A percentile compares a stretch with the other conserved stretches of the same genome.
Evolutionary conservation across 1,140 invertebrate genomes (phyloP).

Genomic region (Papilio machaon): DNA sequence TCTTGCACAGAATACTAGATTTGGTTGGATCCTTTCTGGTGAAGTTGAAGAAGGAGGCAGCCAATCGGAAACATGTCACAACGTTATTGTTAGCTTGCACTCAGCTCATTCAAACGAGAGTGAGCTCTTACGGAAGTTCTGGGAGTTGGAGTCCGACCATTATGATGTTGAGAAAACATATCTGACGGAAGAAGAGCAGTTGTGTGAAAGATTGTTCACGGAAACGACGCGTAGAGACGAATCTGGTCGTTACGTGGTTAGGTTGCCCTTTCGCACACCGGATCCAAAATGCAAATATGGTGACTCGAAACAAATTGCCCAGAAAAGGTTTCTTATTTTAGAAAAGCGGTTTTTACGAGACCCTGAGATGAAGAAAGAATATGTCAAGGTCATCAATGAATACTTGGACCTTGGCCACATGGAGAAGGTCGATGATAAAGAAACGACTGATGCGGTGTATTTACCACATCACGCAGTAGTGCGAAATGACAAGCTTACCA

Average conservation of each 20-base stretch:
- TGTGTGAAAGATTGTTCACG: slow-evolving; percentile 1
- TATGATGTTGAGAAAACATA: slow-evolving; percentile 8
- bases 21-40: slow-evolving; percentile 53
- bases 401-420: slow-evolving; percentile 49
- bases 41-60: slow-evolving; percentile 2
- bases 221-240: not conserved
- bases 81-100: slow-evolving; percentile 36
- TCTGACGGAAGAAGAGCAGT: slow-evolving; percentile 35
- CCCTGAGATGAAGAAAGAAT: slow-evolving; percentile 41
- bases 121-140: slow-evolving; percentile 45
- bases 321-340: slow-evolving; percentile 42
- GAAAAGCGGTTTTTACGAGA: slow-evolving; percentile 44
- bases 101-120: slow-evolving; percentile 36
- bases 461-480: slow-evolving; percentile 47
- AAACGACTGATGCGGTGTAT: slow-evolving; percentile 33
- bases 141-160: slow-evolving; percentile 42
- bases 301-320: slow-evolving; percentile 38
- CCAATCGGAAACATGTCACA: slow-evolving; percentile 24
- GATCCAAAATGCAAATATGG: slow-evolving; percentile 37
- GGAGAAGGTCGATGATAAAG: slow-evolving; percentile 31
- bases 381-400: slow-evolving; percentile 46
- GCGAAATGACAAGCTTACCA: slow-evolving; percentile 42
- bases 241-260: slow-evolving; percentile 41
- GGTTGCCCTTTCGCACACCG: slow-evolving; percentile 41
- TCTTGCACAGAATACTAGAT: slow-evolving; percentile 41